Conservation (phyloP, 2,113 vertebrate genomes). For the Aix galericulata region DNA sequence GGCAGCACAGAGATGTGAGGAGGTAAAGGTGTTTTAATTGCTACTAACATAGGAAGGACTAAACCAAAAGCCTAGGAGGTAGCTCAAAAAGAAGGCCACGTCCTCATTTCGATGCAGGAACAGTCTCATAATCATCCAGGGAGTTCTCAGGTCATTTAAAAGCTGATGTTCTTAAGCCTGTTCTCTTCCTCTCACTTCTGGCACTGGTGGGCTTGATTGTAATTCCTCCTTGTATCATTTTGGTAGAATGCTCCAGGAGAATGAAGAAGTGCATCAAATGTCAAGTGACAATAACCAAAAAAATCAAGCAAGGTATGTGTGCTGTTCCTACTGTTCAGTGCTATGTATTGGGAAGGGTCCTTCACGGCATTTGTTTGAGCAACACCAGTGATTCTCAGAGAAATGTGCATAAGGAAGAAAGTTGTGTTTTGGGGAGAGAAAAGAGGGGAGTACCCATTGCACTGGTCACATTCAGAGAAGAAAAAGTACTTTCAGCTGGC, state of each 20-base stretch:
- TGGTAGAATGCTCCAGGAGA: slow-evolving; percentile 91
- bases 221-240: not conserved
- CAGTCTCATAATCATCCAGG: not conserved
- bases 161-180: not conserved
- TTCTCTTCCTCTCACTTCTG: not conserved
- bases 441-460: not conserved
- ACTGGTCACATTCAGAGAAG: not conserved
- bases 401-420: not conserved
- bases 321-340: not conserved
- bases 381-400: not conserved
- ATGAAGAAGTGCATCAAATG: slow-evolving; percentile 99
- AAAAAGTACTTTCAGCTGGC: not conserved
- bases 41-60: not conserved
- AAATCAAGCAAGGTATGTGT: slow-evolving; percentile 90
- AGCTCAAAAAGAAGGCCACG: not conserved
- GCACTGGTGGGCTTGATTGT: not conserved
- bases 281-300: slow-evolving; percentile 94
- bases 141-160: not conserved
- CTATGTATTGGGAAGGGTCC: not conserved
- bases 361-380: not conserved
- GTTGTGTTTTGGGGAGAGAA: not conserved
- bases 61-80: not conserved
- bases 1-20: not conserved
- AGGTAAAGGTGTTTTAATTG: not conserved
- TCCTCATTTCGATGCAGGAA: accelerated